A percentile compares a stretch with the other conserved stretches of the same genome.
Evolutionary conservation across 2,888 invertebrate species (phyloP).

Genomic region (Apodemia mormo): DNA sequence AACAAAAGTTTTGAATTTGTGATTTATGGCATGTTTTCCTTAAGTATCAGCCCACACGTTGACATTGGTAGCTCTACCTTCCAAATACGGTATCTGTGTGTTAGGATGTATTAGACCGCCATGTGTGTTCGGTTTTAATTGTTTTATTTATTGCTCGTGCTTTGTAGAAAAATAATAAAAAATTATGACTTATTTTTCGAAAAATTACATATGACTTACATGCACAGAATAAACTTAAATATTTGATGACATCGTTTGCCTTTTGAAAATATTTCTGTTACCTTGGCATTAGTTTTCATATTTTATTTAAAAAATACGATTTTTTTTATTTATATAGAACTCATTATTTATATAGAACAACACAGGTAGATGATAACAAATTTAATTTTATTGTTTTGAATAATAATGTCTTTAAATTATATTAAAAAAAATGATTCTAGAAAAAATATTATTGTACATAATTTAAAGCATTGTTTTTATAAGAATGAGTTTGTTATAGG

Average conservation of each 20-base stretch:
- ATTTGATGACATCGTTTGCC: background rate
- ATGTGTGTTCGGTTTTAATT: constrained; percentile 33
- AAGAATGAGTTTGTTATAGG: no score
- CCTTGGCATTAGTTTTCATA: no score
- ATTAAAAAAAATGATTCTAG: no score
- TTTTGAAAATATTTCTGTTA: background rate
- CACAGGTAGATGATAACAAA: no score
- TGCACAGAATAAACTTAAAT: background rate
- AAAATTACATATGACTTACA: background rate
- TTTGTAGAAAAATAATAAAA: background rate
- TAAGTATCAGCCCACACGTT: constrained; percentile 49
- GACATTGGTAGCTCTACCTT: constrained; percentile 31
- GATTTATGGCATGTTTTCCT: constrained; percentile 32
- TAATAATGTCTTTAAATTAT: no score
- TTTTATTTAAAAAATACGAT: no score
- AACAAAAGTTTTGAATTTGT: constrained; percentile 42
- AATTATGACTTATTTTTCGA: background rate
- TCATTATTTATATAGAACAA: no score
- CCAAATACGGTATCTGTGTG: constrained; percentile 35
- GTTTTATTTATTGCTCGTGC: background rate
- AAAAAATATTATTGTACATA: no score
- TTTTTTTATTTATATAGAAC: no score
- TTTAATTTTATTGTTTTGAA: no score
- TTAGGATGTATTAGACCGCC: constrained; percentile 43
- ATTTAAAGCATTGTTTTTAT: no score